Conservation (phyloP, 2,888 invertebrate genomes). For the Athrips mouffetella region DNA sequence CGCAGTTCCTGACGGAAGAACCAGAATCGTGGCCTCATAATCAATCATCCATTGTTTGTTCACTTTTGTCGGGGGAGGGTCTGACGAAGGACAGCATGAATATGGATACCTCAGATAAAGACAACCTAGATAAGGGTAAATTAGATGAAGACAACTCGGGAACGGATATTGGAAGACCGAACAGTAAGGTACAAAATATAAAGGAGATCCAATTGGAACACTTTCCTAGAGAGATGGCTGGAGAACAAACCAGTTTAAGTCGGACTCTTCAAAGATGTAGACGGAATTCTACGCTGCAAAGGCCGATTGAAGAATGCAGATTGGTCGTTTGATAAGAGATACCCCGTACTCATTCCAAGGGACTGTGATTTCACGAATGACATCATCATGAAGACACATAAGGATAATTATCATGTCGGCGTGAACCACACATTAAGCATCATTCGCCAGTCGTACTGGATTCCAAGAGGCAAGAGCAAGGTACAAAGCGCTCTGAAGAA, state of each 20-base stretch:
- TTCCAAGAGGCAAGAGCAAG: conserved; percentile 20
- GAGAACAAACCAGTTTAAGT: conserved; percentile 18
- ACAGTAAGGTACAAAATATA: too few relatives aligned
- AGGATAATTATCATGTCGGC: conserved; percentile 23
- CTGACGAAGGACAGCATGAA: too few relatives aligned
- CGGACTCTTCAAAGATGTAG: conserved; percentile 17
- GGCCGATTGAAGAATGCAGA: conserved; percentile 17
- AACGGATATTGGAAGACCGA: too few relatives aligned
- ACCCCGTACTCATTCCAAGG: conserved; percentile 19
- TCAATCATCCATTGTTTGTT: too few relatives aligned
- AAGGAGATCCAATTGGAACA: conserved; percentile 12
- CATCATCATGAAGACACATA: conserved; percentile 18
- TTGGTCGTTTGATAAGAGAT: conserved; percentile 13
- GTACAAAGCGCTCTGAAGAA: conserved; percentile 20
- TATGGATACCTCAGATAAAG: too few relatives aligned
- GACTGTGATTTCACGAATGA: conserved; percentile 14
- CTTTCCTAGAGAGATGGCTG: conserved; percentile 16
- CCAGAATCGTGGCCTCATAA: neutral
- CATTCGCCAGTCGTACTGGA: conserved; percentile 21
- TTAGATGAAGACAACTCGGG: too few relatives aligned
- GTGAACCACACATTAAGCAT: conserved; percentile 20
- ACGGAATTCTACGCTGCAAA: conserved; percentile 20
- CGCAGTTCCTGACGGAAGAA: neutral
- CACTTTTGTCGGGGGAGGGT: too few relatives aligned
- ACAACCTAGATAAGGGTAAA: too few relatives aligned